Evolutionary conservation across 2,113 vertebrate genomes (phyloP).

Genomic region (Platysteira castanea): DNA sequence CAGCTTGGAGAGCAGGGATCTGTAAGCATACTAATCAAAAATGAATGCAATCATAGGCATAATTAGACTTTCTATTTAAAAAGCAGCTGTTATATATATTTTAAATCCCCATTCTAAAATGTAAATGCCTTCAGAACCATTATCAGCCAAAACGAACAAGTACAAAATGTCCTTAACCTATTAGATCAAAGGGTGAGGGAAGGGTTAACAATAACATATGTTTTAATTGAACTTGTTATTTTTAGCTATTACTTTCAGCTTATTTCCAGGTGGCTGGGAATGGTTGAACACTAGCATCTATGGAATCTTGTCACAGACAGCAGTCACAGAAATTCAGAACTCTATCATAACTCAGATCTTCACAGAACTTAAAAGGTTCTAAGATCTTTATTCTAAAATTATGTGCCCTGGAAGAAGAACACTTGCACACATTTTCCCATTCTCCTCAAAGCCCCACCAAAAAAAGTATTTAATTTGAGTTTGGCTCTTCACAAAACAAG

Average conservation of each 20-base stretch:
- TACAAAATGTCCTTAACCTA: background rate
- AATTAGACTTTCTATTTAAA: conserved; percentile 58
- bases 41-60: conserved; percentile 29
- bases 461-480: background rate
- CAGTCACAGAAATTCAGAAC: background rate
- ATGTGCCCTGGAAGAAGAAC: background rate
- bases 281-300: background rate
- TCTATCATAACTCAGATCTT: background rate
- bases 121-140: background rate
- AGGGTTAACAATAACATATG: background rate
- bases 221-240: background rate
- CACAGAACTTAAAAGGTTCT: background rate
- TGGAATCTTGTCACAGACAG: background rate
- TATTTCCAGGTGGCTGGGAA: background rate
- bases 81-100: conserved; percentile 34
- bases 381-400: background rate
- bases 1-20: background rate
- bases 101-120: background rate
- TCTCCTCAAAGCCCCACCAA: background rate
- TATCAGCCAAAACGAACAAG: background rate
- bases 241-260: background rate
- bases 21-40: conserved; percentile 34
- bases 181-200: background rate
- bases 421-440: background rate
- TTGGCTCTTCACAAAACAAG: conserved; percentile 17